Evolutionary conservation across 2,888 invertebrate species (phyloP).

Genomic region (Nomada ferruginata): DNA sequence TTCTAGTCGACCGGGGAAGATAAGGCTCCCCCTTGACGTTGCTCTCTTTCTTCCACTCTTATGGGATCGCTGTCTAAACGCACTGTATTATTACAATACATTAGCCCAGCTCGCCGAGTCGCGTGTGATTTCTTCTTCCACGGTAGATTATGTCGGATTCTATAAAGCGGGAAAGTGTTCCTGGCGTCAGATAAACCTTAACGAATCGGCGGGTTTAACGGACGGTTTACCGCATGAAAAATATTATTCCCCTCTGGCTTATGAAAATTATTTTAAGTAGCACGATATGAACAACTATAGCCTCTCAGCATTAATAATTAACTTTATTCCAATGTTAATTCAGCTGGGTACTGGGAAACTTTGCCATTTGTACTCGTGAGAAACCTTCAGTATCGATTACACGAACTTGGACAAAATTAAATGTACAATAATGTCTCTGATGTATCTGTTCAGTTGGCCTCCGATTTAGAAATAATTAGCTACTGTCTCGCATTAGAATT

Average conservation of each 20-base stretch:
- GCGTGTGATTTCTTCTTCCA: conserved; percentile 67
- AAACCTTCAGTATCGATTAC: no score
- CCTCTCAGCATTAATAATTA: no score
- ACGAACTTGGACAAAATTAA: no score
- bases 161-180: conserved; percentile 63
- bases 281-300: no score
- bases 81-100: conserved; percentile 70
- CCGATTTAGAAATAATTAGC: no score
- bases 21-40: conserved; percentile 80
- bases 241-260: conserved; percentile 3
- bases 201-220: conserved; percentile 48
- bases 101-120: conserved; percentile 47
- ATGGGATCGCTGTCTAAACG: conserved; percentile 69
- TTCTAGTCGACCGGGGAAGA: conserved; percentile 79
- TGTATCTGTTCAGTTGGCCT: no score
- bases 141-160: conserved; percentile 67
- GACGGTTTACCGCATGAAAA: conserved; percentile 7
- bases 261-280: conserved; percentile 16
- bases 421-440: no score
- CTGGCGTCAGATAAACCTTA: conserved; percentile 55
- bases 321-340: no score
- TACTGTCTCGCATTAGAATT: no score
- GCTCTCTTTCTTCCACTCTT: conserved; percentile 70
- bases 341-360: no score
- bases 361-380: no score